Evolutionary conservation across 2,113 vertebrate species (phyloP), one percentile per base, ranked within the genome.

Genomic region (Phyllostomus hastatus): DNA sequence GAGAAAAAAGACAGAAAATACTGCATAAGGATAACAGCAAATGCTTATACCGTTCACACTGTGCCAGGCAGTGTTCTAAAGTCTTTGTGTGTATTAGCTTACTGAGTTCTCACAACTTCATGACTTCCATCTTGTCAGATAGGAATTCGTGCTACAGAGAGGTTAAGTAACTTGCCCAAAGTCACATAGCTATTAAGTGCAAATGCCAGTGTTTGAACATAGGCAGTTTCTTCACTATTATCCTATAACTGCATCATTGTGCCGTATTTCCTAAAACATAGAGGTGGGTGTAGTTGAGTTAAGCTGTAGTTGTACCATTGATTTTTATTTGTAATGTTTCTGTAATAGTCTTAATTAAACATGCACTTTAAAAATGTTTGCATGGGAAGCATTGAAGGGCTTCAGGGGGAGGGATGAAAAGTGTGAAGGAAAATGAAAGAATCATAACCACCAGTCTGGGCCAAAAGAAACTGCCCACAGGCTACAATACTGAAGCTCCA

Each of bases 331-430:
- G 72, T 78, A 69, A 9, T 15, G 9, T 54, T 84, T 48, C 67
- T 72, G 2, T 82, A 81, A n/a, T 72, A 90, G 41, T 94, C 70
- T 76, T 85, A 84, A 70, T 88, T 84, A 90, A 87, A 87, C 14
- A 54, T 22, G 5, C 9, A n/a, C 46, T 84, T 94, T 38, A 69
- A 67, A 93, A 78, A 28, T 48, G 28, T 78, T 80, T 86, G 19
- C 41, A 15, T 52, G 14, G 38, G 52, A 90, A 10, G 4, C 43
- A 59, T 78, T 88, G 61, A 50, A 76, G 59, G 16, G 7, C 46
- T 84, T 75, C 43, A 15, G 41, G 41, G 66, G 50, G 50, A 57
- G 10, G 12, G 15, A 10, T 70, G 38, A 46, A 50, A 80, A 67
- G 57, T 50, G 10, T 57, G 72, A 78, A 78, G 19, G 17, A 64